Conservation (phyloP, 2,797 vertebrate species). For the Emys orbicularis region DNA sequence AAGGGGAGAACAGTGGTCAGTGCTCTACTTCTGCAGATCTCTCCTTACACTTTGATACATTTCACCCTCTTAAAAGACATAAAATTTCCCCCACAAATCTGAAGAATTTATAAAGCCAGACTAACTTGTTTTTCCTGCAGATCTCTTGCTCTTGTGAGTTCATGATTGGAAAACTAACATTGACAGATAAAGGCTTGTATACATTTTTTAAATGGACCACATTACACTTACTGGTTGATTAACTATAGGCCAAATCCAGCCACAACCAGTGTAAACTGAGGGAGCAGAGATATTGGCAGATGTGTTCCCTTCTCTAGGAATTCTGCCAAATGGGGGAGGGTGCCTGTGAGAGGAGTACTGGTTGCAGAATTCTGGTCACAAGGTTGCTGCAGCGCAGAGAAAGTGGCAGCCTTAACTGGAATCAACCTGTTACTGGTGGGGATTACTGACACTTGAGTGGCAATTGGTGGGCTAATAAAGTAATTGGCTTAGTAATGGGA, state of each 20-base stretch:
- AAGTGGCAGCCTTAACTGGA: neutral
- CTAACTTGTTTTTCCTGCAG: neutral
- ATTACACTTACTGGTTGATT: rapidly evolving
- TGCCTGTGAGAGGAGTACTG: neutral
- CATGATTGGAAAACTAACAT: slow-evolving; percentile 14
- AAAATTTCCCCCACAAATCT: neutral
- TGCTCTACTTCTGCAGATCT: neutral
- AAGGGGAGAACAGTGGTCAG: neutral
- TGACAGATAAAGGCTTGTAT: neutral
- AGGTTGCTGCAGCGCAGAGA: neutral
- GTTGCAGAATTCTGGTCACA: neutral
- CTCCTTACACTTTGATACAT: neutral
- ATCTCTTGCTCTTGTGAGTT: neutral
- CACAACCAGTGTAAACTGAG: neutral
- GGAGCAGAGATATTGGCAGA: neutral
- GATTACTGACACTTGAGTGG: neutral
- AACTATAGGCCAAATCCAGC: neutral
- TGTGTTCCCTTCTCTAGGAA: neutral
- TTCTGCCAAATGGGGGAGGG: neutral
- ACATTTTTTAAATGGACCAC: neutral
- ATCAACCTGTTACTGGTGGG: neutral
- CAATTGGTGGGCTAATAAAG: neutral
- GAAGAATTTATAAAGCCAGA: neutral
- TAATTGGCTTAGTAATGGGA: neutral
- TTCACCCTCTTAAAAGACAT: neutral